phyloP scores from a whole-genome alignment of 2,797 vertebrate species.

The Propithecus deckenii region DNA sequence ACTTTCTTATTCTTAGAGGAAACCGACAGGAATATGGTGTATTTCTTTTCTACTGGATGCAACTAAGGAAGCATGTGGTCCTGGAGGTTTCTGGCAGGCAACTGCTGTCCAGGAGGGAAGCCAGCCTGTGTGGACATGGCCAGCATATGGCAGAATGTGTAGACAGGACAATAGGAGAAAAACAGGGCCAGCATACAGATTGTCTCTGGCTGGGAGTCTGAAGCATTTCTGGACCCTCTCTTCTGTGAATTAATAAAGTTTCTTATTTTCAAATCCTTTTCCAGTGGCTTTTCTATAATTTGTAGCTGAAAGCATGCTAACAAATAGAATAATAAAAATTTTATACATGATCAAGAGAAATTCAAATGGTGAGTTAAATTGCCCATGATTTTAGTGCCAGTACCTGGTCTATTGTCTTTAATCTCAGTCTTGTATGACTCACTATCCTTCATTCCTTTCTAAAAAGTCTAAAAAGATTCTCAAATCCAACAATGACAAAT shows the following conservation, averaged over 20 bases:
- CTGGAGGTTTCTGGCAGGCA: not conserved
- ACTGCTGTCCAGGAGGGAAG: not conserved
- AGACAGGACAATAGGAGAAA: not conserved
- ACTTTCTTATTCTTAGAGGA: not conserved
- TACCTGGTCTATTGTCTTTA: not conserved
- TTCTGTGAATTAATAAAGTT: not conserved
- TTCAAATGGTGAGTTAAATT: not conserved
- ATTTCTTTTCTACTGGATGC: not conserved
- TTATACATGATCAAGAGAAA: not conserved
- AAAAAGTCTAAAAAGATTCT: not conserved
- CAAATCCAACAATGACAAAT: not conserved
- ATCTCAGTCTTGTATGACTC: not conserved
- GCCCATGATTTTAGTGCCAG: not conserved
- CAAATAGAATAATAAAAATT: conserved; percentile 26
- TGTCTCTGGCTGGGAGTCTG: too few species aligned
- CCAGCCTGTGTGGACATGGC: not conserved
- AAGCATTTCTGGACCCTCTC: not conserved
- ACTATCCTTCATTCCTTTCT: not conserved
- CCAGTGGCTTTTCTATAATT: not conserved
- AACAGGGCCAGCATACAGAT: not conserved
- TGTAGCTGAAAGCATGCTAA: not conserved
- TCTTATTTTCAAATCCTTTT: not conserved
- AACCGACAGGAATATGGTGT: not conserved
- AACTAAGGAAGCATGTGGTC: not conserved
- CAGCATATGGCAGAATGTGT: not conserved